Conservation (phyloP, 2,888 invertebrate genomes). For the Leptarthrus brevirostris region DNA sequence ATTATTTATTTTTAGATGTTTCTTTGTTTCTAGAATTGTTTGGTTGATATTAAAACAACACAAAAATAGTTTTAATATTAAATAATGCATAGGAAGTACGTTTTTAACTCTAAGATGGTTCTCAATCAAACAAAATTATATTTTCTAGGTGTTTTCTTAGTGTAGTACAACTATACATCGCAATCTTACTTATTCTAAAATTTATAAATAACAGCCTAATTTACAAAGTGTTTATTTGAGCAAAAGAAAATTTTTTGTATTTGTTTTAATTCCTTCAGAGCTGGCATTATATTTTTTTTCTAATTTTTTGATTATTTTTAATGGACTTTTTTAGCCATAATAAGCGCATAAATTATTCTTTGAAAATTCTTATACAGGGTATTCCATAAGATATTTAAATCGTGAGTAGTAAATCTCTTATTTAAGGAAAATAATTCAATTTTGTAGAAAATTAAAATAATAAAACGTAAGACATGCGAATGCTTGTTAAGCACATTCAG, state of each 20-base stretch:
- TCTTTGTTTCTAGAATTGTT: slow-evolving; percentile 24
- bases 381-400: not conserved
- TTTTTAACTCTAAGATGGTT: slow-evolving; percentile 19
- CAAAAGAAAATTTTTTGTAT: slow-evolving; percentile 17
- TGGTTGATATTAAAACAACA: slow-evolving; percentile 18
- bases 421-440: too few relatives aligned
- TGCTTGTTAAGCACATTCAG: too few relatives aligned
- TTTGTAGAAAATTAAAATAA: too few relatives aligned
- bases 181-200: slow-evolving; percentile 21
- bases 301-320: not conserved
- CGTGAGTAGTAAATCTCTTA: too few relatives aligned
- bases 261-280: slow-evolving; percentile 4
- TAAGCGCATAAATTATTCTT: not conserved
- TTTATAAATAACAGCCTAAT: slow-evolving; percentile 44
- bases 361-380: not conserved
- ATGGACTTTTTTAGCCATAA: too few relatives aligned
- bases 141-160: not conserved
- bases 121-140: slow-evolving; percentile 18
- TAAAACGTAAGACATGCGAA: too few relatives aligned
- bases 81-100: slow-evolving; percentile 20
- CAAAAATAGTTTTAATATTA: slow-evolving; percentile 27
- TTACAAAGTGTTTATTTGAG: slow-evolving; percentile 33
- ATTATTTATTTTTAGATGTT: slow-evolving; percentile 32
- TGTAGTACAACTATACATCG: slow-evolving; percentile 17
- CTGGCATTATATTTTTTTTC: not conserved